Evolutionary conservation across 64 coral and sea anemone species (phyloP).

Genomic region (Montipora capricornis): DNA sequence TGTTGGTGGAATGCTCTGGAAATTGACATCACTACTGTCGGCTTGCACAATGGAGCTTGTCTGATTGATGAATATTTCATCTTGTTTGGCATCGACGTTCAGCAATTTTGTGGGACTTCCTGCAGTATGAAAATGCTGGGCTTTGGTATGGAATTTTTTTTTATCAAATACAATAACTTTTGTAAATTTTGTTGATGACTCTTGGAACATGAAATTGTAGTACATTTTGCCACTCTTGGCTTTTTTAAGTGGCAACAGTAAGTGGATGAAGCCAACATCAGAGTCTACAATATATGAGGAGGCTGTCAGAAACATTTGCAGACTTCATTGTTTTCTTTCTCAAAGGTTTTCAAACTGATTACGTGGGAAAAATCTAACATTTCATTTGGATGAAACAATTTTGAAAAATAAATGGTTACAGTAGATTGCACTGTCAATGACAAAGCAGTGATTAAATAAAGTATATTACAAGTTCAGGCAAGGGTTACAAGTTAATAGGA

Average conservation of each 20-base stretch:
- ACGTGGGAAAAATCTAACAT: too few relatives aligned
- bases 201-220: not conserved
- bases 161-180: not conserved
- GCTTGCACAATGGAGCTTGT: not conserved
- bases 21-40: not conserved
- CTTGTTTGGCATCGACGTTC: not conserved
- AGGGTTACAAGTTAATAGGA: not conserved
- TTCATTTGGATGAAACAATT: not conserved
- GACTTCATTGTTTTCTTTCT: not conserved
- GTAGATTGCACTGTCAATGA: not conserved
- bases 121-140: not conserved
- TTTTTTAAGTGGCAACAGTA: not conserved
- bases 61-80: not conserved
- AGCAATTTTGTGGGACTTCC: not conserved
- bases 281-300: not conserved
- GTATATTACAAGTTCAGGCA: not conserved
- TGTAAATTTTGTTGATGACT: too few relatives aligned
- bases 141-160: not conserved
- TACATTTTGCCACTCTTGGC: not conserved
- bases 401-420: not conserved
- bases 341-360: too few relatives aligned
- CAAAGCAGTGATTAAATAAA: not conserved
- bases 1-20: not conserved
- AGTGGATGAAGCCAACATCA: not conserved
- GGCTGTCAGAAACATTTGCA: not conserved